Evolutionary conservation across 2,113 vertebrate species (phyloP).

Genomic region (Varanus komodoensis): DNA sequence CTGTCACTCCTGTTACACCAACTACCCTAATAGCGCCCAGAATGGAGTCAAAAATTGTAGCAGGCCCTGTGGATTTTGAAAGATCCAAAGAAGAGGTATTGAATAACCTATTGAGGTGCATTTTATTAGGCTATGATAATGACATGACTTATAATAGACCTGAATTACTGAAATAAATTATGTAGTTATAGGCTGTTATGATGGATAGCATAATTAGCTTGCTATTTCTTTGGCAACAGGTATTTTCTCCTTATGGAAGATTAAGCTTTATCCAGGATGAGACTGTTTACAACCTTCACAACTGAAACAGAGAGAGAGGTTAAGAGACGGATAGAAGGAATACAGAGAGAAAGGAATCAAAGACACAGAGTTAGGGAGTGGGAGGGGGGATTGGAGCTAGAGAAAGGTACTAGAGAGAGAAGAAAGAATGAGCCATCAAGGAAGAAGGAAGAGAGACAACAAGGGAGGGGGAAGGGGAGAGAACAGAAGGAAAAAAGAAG

Average conservation of each 20-base stretch:
- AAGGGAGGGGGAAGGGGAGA: too few species aligned
- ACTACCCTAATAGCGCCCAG: constrained; percentile 86
- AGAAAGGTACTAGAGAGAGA: too few species aligned
- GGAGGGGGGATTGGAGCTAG: too few species aligned
- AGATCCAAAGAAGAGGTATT: constrained; percentile 91
- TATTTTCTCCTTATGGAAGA: neutral
- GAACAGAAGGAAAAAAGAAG: too few species aligned
- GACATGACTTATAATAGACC: neutral
- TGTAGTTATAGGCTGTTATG: neutral
- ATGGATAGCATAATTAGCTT: neutral
- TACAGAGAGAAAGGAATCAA: too few species aligned
- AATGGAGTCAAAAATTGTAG: constrained; percentile 79
- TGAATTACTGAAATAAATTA: neutral
- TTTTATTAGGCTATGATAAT: neutral
- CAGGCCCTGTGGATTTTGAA: constrained; percentile 88
- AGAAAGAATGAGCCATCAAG: too few species aligned
- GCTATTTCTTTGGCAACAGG: neutral
- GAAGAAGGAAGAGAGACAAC: too few species aligned
- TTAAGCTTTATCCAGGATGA: neutral
- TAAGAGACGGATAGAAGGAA: too few species aligned
- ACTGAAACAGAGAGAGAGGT: neutral
- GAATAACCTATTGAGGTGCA: neutral
- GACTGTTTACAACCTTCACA: neutral
- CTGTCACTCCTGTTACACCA: constrained; percentile 92
- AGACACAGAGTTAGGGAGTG: too few species aligned